Evolutionary conservation across 2,888 invertebrate species (phyloP).

Genomic region (Heterodera filipjevi): DNA sequence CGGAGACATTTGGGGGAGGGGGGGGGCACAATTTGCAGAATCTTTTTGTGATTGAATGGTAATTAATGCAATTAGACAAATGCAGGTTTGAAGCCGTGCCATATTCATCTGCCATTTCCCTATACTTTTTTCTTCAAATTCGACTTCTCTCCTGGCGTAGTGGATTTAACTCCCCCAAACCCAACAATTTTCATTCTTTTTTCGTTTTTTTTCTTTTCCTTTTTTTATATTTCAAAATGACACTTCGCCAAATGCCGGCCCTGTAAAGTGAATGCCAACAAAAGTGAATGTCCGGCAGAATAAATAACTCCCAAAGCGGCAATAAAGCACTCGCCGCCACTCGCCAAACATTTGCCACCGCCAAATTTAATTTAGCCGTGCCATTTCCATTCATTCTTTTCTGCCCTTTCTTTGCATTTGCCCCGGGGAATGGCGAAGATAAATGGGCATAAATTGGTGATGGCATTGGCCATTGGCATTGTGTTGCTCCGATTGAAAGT

Average conservation of each 20-base stretch:
- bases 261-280: not conserved
- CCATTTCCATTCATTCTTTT: not conserved
- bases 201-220: not conserved
- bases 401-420: not conserved
- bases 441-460: conserved; percentile 1
- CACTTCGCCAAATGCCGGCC: not conserved
- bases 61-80: not conserved
- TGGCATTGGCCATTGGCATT: not conserved
- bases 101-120: not conserved
- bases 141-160: too few species aligned
- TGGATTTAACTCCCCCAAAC: too few species aligned
- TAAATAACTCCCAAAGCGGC: conserved; percentile 27
- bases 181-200: not conserved
- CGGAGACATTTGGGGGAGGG: not conserved
- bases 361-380: conserved; percentile 17
- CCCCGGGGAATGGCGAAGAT: not conserved
- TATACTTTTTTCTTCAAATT: not conserved
- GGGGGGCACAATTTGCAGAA: not conserved
- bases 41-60: too few species aligned
- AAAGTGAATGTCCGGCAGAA: not conserved
- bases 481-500: not conserved
- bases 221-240: not conserved
- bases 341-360: not conserved
- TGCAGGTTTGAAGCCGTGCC: not conserved
- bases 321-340: conserved; percentile 28